A percentile compares a stretch with the other conserved stretches of the same genome.
Evolutionary conservation across 2,888 invertebrate species (phyloP).

Genomic region (Plebejus melissa): DNA sequence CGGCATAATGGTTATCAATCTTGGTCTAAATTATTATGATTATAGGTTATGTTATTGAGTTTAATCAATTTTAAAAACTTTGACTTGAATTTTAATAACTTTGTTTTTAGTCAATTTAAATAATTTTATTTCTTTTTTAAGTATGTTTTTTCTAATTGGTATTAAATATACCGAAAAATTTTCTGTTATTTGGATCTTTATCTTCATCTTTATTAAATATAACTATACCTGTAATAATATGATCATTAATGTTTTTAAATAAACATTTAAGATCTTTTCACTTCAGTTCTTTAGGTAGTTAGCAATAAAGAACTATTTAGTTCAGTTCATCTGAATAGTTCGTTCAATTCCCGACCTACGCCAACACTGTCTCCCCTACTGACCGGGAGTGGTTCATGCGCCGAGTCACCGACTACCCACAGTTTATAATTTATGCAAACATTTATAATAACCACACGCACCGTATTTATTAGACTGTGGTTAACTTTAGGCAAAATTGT

Average conservation of each 20-base stretch:
- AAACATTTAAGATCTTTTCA: too few relatives aligned
- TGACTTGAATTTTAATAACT: background rate
- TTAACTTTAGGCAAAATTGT: conserved; percentile 30
- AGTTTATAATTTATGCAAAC: conserved; percentile 40
- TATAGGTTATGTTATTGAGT: conserved; percentile 2
- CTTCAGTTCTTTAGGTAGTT: background rate
- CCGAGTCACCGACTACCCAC: conserved; percentile 26
- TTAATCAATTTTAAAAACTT: background rate
- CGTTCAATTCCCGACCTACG: conserved; percentile 52
- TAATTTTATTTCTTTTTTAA: too few relatives aligned
- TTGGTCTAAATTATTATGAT: background rate
- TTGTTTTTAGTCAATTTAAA: background rate
- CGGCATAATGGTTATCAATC: conserved; percentile 9
- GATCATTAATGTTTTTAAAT: too few relatives aligned
- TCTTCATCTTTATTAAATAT: background rate
- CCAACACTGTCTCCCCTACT: conserved; percentile 54
- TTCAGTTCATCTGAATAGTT: background rate
- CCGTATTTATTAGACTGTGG: conserved; percentile 32
- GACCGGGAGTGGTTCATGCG: conserved; percentile 49
- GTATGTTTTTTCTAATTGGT: too few relatives aligned
- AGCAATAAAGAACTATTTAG: background rate
- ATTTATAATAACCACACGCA: conserved; percentile 37
- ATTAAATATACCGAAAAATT: too few relatives aligned
- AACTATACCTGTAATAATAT: background rate
- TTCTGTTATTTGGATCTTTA: too few relatives aligned